phyloP scores from a whole-genome alignment of 2,113 vertebrate genomes.

The Cyanistes caeruleus region DNA sequence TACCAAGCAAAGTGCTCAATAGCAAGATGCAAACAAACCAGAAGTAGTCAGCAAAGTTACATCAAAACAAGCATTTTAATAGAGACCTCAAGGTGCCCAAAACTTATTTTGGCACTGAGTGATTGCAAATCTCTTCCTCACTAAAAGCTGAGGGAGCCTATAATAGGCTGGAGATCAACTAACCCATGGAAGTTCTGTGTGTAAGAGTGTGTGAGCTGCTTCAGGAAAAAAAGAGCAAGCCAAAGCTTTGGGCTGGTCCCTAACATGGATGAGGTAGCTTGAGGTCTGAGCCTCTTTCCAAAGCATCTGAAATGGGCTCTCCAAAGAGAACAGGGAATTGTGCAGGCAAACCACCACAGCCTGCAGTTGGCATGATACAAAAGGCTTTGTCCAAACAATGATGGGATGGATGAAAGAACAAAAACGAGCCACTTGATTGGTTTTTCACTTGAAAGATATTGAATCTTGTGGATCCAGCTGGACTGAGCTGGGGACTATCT shows the following conservation, averaged over 20 bases:
- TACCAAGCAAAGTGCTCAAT: background rate
- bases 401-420: background rate
- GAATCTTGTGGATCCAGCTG: background rate
- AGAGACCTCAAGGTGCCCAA: background rate
- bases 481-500: background rate
- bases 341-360: background rate
- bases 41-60: background rate
- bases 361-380: background rate
- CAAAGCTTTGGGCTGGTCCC: background rate
- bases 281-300: background rate
- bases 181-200: background rate
- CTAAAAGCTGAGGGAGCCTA: background rate
- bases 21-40: background rate
- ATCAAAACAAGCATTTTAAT: background rate
- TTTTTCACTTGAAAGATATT: background rate
- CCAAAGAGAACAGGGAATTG: background rate
- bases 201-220: background rate
- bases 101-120: background rate
- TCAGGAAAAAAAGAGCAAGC: background rate
- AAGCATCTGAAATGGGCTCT: background rate
- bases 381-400: background rate
- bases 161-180: background rate
- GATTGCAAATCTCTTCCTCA: background rate
- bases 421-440: background rate
- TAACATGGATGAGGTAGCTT: background rate